Percentiles rank a stretch among this genome's conserved stretches.
Conservation (phyloP, 2,888 invertebrate species). For the Celastrina argiolus region DNA sequence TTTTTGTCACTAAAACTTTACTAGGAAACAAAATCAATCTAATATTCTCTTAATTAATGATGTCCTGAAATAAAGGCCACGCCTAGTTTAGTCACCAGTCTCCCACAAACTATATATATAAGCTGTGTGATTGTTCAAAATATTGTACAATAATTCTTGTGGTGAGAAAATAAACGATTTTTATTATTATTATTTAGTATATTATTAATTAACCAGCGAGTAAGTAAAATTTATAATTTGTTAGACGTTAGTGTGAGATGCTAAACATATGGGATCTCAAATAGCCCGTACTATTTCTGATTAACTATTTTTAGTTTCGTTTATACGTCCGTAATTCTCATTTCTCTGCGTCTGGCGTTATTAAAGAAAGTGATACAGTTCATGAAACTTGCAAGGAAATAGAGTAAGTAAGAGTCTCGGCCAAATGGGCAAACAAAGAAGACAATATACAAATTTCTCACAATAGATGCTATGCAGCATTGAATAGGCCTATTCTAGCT, state of each 20-base stretch:
- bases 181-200: no score
- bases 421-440: no score
- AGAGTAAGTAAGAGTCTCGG: no score
- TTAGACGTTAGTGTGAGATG: constrained; percentile 6
- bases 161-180: no score
- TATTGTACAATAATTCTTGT: no score
- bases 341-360: constrained; percentile 14
- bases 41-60: background rate
- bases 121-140: no score
- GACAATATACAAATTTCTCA: no score
- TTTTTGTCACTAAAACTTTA: background rate
- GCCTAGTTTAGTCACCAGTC: no score
- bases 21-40: background rate
- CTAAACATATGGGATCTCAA: constrained; percentile 9
- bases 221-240: constrained; percentile 8
- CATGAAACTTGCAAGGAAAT: background rate
- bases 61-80: no score
- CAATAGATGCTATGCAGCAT: no score
- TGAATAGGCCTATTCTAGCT: no score
- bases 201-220: background rate
- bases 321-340: constrained; percentile 12
- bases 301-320: constrained; percentile 17
- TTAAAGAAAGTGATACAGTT: background rate
- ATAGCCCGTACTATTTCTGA: constrained; percentile 15
- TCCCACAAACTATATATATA: no score